These are phyloP conservation scores for Spialia ferax DNA, from an alignment of 2,888 invertebrate species.

Conservation along the genomic window DNA sequence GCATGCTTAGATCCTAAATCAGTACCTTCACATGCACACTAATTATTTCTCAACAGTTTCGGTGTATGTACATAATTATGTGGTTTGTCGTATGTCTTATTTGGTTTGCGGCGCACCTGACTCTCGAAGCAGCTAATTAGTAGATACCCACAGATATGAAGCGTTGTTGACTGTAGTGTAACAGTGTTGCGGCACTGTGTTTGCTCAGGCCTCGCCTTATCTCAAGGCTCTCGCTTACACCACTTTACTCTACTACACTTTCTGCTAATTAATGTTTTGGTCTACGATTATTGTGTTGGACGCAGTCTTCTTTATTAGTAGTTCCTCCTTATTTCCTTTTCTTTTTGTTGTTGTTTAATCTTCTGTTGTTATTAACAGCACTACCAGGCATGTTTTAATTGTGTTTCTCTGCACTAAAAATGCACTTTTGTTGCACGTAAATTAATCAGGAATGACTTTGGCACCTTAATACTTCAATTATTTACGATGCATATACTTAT, in stretches of 20 bases:
- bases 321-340: background rate
- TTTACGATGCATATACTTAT: no score
- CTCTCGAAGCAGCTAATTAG: background rate
- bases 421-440: no score
- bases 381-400: no score
- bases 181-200: conserved; percentile 46
- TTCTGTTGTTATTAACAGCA: background rate
- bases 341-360: background rate
- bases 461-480: no score
- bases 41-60: background rate
- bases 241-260: conserved; percentile 38
- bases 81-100: background rate
- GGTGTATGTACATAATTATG: background rate
- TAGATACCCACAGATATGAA: background rate
- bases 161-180: conserved; percentile 4
- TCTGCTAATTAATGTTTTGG: conserved; percentile 38
- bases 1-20: background rate
- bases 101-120: background rate
- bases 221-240: conserved; percentile 51
- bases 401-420: no score
- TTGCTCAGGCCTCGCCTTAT: conserved; percentile 58
- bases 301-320: background rate
- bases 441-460: no score
- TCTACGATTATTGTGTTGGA: background rate
- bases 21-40: background rate